A percentile compares a stretch with the other conserved stretches of the same genome.
phyloP scores from a whole-genome alignment of 2,888 invertebrate genomes.

The Trichopoda pennipes region DNA sequence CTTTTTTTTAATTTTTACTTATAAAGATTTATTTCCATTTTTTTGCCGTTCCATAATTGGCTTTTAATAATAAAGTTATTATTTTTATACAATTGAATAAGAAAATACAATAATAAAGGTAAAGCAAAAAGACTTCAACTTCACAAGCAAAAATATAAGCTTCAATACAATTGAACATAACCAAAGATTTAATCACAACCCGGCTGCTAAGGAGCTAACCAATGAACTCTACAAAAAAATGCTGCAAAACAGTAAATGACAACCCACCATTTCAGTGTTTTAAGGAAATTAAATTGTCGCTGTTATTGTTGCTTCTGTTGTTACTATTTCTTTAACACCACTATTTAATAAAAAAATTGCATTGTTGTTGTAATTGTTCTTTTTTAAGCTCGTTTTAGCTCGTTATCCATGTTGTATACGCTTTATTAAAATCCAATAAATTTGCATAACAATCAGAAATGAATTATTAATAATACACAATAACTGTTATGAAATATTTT shows the following conservation, averaged over 20 bases:
- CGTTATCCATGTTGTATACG: conserved; percentile 1
- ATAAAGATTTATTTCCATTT: conserved; percentile 43
- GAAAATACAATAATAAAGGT: conserved; percentile 47
- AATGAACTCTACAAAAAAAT: conserved; percentile 6
- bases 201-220: conserved; percentile 19
- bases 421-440: conserved; percentile 58
- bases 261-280: conserved; percentile 29
- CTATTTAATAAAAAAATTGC: conserved; percentile 27
- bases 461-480: conserved; percentile 14
- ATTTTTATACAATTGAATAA: conserved; percentile 64
- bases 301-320: conserved; percentile 42
- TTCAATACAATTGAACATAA: conserved; percentile 1
- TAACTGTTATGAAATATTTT: too few relatives aligned
- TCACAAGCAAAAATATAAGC: conserved; percentile 4
- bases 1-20: conserved; percentile 55
- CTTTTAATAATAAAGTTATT: conserved; percentile 68
- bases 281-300: conserved; percentile 64
- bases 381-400: conserved; percentile 10
- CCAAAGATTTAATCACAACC: conserved; percentile 9
- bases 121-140: conserved; percentile 17
- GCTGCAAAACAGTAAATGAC: conserved; percentile 18
- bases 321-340: conserved; percentile 55
- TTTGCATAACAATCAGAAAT: conserved; percentile 52
- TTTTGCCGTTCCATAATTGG: conserved; percentile 62
- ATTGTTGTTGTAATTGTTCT: conserved; percentile 3